These are phyloP conservation scores for Rattus rattus DNA, from an alignment of 2,113 vertebrate genomes.

Conservation along the genomic window DNA sequence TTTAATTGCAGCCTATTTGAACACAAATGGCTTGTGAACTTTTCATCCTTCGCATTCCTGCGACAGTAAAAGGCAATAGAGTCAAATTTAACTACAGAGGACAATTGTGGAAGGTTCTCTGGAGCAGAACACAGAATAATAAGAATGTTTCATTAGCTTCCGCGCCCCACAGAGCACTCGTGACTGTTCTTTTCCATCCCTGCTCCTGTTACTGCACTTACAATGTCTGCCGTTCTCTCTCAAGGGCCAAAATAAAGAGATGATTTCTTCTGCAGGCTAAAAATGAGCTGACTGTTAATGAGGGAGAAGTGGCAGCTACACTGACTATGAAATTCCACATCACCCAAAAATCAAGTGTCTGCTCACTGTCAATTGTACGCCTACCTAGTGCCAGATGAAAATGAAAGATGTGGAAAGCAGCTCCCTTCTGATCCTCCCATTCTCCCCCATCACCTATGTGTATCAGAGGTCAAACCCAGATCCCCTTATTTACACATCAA, in stretches of 20 bases:
- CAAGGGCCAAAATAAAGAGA: slow-evolving; percentile 58
- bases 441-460: not conserved
- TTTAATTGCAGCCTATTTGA: slow-evolving; percentile 74
- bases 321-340: slow-evolving; percentile 2
- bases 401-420: not conserved
- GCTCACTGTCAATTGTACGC: not conserved
- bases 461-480: not conserved
- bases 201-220: slow-evolving; percentile 3
- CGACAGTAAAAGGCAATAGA: slow-evolving; percentile 62
- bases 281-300: slow-evolving; percentile 56
- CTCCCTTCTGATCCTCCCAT: too few species aligned
- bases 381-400: not conserved
- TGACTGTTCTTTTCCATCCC: slow-evolving; percentile 48
- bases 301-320: slow-evolving; percentile 15
- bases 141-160: slow-evolving; percentile 63
- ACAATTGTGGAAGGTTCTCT: slow-evolving; percentile 58
- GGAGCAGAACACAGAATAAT: slow-evolving; percentile 70
- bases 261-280: slow-evolving; percentile 47
- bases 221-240: slow-evolving; percentile 58
- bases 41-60: slow-evolving; percentile 72
- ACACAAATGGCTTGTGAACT: slow-evolving; percentile 72
- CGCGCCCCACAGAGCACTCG: slow-evolving; percentile 62
- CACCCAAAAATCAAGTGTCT: not conserved
- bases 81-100: slow-evolving; percentile 70
- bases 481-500: too few species aligned